A percentile compares a stretch with the other conserved stretches of the same genome.
These are phyloP conservation scores for Drosophila sechellia DNA, from an alignment of 1,140 invertebrate genomes.

Conservation along the genomic window DNA sequence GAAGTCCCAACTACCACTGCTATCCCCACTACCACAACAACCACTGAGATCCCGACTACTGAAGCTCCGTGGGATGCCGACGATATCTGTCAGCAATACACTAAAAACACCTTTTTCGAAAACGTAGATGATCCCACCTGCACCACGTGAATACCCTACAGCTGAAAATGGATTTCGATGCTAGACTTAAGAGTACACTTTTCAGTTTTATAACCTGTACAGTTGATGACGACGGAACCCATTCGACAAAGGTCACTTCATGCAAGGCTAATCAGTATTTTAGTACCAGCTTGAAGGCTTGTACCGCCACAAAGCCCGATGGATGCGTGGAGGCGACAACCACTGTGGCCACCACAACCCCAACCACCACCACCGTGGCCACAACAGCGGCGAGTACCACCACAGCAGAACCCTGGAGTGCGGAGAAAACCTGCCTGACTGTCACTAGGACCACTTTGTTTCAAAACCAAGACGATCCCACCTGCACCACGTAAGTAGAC, in stretches of 20 bases:
- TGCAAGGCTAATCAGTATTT: conserved; percentile 11
- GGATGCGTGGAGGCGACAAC: conserved; percentile 11
- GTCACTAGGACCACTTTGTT: conserved; percentile 1
- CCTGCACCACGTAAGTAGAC: conserved; percentile 31
- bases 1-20: neutral
- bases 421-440: conserved; percentile 7
- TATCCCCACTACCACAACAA: conserved; percentile 5
- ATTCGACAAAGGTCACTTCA: neutral
- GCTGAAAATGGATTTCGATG: neutral
- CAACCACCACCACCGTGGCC: neutral
- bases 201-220: conserved; percentile 19
- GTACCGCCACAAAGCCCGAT: conserved; percentile 14
- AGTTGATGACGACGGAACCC: neutral
- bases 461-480: conserved; percentile 40
- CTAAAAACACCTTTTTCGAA: neutral
- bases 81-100: conserved; percentile 2
- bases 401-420: conserved; percentile 8
- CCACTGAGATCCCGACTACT: neutral
- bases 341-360: conserved; percentile 8
- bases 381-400: conserved; percentile 11
- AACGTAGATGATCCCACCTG: conserved; percentile 40
- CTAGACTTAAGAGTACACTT: too few species aligned
- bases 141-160: conserved; percentile 17
- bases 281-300: neutral
- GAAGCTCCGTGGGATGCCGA: conserved; percentile 11